Conservation (phyloP, 2,113 vertebrate species). For the Calidris pygmaea region DNA sequence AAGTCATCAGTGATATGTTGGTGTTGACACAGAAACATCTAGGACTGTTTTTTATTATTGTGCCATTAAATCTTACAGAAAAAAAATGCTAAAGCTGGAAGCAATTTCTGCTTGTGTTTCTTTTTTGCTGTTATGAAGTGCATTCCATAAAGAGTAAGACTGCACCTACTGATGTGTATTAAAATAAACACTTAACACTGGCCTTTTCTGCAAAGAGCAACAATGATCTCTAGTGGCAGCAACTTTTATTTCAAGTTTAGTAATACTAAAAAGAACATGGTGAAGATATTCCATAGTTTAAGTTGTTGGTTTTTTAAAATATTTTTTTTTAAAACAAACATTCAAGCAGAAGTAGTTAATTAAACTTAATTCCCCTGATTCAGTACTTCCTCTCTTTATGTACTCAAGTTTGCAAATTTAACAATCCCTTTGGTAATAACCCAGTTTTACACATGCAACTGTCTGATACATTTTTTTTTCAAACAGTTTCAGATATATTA, state of each 20-base stretch:
- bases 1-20: neutral
- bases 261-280: neutral
- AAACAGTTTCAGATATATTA: neutral
- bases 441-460: neutral
- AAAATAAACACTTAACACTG: neutral
- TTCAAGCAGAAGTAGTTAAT: neutral
- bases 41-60: neutral
- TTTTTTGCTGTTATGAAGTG: neutral
- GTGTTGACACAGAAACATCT: neutral
- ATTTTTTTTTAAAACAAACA: accelerated
- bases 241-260: constrained; percentile 50
- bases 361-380: neutral
- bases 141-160: neutral
- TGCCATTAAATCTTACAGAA: neutral
- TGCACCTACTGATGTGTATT: neutral
- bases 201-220: constrained; percentile 58
- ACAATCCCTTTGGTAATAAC: neutral
- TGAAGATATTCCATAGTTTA: neutral
- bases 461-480: neutral
- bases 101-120: neutral
- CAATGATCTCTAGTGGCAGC: constrained; percentile 71
- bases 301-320: neutral
- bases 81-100: neutral
- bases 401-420: neutral
- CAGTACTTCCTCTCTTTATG: neutral